Evolutionary conservation across 2,113 vertebrate genomes (phyloP).

Genomic region (Epinephelus lanceolatus): DNA sequence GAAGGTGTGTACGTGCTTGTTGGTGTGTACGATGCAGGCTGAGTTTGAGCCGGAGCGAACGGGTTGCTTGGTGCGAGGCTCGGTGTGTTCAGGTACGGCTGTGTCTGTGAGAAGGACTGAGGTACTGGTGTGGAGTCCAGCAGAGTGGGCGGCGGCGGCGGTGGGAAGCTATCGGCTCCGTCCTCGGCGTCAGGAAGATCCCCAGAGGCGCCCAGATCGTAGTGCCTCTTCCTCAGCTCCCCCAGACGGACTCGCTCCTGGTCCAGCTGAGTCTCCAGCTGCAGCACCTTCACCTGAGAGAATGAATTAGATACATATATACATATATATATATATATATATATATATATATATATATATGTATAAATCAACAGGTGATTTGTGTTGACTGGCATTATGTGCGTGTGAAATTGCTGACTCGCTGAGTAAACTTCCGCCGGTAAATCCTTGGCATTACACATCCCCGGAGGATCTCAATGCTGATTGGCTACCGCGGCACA

Average conservation of each 20-base stretch:
- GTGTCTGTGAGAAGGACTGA: conserved; percentile 26
- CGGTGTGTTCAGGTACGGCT: conserved; percentile 57
- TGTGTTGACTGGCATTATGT: too few species aligned
- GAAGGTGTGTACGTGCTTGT: not conserved
- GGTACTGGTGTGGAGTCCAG: conserved; percentile 41
- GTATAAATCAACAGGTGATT: too few species aligned
- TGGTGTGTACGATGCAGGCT: conserved; percentile 17
- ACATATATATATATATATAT: too few species aligned
- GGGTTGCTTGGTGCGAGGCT: conserved; percentile 22
- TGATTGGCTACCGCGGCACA: too few species aligned
- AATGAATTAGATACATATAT: too few species aligned
- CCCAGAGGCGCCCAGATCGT: conserved; percentile 86
- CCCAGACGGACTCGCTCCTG: conserved; percentile 93
- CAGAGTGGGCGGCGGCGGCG: conserved; percentile 72
- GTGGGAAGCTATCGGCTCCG: conserved; percentile 68
- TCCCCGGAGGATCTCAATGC: too few species aligned
- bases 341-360: too few species aligned
- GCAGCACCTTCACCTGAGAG: conserved; percentile 92
- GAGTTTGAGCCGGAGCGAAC: conserved; percentile 42
- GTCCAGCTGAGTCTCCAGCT: conserved; percentile 92
- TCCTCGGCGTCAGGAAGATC: conserved; percentile 50
- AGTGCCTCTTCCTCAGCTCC: conserved; percentile 94
- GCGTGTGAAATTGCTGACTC: too few species aligned
- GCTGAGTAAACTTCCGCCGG: too few species aligned
- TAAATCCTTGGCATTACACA: too few species aligned